Evolutionary conservation across 2,888 invertebrate species (phyloP).

Genomic region (Limenitis camilla): DNA sequence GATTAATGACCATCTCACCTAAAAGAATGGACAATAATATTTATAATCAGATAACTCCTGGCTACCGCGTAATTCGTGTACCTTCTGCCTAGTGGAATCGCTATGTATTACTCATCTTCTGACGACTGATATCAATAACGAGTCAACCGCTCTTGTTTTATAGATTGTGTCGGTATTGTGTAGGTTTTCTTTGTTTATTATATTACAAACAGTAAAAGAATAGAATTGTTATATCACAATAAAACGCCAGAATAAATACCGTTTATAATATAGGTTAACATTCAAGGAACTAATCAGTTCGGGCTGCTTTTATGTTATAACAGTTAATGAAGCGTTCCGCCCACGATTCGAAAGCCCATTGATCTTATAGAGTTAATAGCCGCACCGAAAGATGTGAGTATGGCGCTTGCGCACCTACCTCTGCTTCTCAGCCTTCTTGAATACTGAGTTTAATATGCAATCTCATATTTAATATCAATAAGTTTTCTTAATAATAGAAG

Average conservation of each 20-base stretch:
- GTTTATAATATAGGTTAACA: constrained; percentile 26
- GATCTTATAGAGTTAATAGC: constrained; percentile 62
- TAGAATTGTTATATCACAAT: constrained; percentile 14
- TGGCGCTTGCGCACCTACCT: constrained; percentile 19
- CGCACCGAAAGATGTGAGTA: constrained; percentile 33
- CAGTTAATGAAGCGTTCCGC: constrained; percentile 69
- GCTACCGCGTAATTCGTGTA: constrained; percentile 72
- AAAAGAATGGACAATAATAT: constrained; percentile 74
- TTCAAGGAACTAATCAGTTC: constrained; percentile 62
- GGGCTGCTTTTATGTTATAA: constrained; percentile 65
- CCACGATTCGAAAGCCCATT: constrained; percentile 59
- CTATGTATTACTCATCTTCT: constrained; percentile 63
- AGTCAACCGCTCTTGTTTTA: constrained; percentile 41
- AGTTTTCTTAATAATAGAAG: no score
- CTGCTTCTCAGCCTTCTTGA: constrained; percentile 14
- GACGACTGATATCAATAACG: constrained; percentile 52
- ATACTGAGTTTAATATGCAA: constrained; percentile 8
- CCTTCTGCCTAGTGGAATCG: constrained; percentile 56
- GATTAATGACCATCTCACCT: constrained; percentile 72
- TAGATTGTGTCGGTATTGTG: constrained; percentile 51
- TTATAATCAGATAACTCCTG: constrained; percentile 71
- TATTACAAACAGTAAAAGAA: constrained; percentile 27
- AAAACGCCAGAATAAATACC: constrained; percentile 23
- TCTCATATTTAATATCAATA: constrained; percentile 8
- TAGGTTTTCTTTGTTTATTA: constrained; percentile 34